phyloP scores from a whole-genome alignment of 2,888 invertebrate species.

The Sipha maydis region DNA sequence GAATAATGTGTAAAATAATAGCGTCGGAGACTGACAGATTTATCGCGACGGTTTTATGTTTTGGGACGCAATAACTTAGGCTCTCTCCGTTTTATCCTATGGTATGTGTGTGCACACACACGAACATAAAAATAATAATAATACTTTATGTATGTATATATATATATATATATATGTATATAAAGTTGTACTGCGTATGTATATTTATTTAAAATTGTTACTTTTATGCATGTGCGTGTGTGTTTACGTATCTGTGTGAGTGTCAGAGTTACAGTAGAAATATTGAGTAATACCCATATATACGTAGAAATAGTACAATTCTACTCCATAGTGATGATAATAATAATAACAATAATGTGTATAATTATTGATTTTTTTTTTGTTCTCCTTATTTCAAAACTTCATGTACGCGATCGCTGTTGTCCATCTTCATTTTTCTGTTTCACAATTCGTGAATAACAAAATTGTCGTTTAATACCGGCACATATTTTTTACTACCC shows the following conservation, averaged over 20 bases:
- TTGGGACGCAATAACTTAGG: slow-evolving; percentile 56
- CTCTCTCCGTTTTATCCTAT: slow-evolving; percentile 12
- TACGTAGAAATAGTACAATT: background rate
- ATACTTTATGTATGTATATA: background rate
- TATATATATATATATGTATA: background rate
- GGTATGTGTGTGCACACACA: background rate
- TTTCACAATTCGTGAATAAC: slow-evolving; percentile 1
- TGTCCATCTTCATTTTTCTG: background rate
- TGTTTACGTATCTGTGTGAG: background rate
- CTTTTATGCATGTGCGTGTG: background rate
- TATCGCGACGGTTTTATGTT: slow-evolving; percentile 57
- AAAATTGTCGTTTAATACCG: slow-evolving; percentile 41
- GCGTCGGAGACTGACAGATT: slow-evolving; percentile 58
- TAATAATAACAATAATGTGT: background rate
- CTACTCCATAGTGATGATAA: background rate
- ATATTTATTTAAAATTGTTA: background rate
- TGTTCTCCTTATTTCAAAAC: background rate
- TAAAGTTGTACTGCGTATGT: background rate
- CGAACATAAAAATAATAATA: background rate
- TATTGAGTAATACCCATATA: no score
- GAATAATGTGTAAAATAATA: slow-evolving; percentile 54
- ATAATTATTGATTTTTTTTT: background rate
- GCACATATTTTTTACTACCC: background rate
- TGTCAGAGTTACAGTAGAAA: background rate
- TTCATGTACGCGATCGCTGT: no score